Conservation (phyloP, 2,113 vertebrate genomes). For the Chiloscyllium plagiosum region DNA sequence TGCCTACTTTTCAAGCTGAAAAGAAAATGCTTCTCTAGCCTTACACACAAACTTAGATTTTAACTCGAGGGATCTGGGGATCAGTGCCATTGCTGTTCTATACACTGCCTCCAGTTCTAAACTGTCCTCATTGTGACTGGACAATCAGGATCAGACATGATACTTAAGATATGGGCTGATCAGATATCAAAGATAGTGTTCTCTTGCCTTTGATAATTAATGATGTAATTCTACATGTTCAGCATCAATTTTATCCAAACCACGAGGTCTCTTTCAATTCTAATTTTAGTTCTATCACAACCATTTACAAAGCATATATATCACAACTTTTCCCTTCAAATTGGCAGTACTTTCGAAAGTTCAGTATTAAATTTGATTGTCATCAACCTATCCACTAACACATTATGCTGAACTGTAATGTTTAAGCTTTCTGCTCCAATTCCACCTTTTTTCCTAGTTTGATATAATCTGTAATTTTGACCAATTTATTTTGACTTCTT, state of each 20-base stretch:
- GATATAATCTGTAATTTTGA: neutral
- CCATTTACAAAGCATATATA: neutral
- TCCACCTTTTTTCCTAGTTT: neutral
- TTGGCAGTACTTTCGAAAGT: neutral
- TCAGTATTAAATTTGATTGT: neutral
- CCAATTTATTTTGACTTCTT: neutral
- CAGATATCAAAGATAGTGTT: neutral
- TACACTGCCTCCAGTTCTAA: neutral
- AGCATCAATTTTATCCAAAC: neutral
- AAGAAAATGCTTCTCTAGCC: neutral
- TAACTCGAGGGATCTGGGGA: neutral
- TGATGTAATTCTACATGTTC: neutral
- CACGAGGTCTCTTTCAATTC: neutral
- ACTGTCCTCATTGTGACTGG: neutral
- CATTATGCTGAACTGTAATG: neutral
- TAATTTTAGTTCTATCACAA: neutral
- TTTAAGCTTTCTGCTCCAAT: neutral
- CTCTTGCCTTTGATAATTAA: neutral
- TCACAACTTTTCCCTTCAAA: neutral
- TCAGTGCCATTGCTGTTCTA: neutral
- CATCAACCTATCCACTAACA: neutral
- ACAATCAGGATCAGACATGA: neutral
- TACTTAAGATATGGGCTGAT: neutral
- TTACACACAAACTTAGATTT: neutral
- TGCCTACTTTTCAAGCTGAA: neutral